These are phyloP conservation scores for Callopanchax toddi DNA, from an alignment of 2,113 vertebrate genomes.

Conservation along the genomic window DNA sequence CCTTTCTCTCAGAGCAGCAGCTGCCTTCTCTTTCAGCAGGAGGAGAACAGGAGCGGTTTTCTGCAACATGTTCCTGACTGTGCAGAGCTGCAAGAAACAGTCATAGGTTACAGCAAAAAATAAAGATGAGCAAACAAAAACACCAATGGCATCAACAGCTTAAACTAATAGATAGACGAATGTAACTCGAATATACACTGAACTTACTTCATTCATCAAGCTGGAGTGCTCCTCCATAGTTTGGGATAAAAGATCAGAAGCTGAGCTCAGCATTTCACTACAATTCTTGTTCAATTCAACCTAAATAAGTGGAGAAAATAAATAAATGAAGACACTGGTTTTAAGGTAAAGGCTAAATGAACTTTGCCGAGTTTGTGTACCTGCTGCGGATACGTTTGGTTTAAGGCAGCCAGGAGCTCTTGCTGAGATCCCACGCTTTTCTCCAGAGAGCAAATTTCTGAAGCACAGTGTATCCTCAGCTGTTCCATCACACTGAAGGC, in stretches of 20 bases:
- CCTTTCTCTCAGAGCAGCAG: conserved; percentile 67
- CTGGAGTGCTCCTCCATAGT: conserved; percentile 77
- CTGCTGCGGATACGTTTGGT: conserved; percentile 78
- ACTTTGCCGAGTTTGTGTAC: conserved; percentile 55
- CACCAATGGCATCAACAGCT: too few relatives aligned
- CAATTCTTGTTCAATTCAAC: conserved; percentile 66
- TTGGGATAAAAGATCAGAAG: conserved; percentile 56
- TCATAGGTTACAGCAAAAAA: too few relatives aligned
- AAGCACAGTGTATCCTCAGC: conserved; percentile 75
- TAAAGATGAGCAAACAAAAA: too few relatives aligned
- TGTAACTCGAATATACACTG: too few relatives aligned
- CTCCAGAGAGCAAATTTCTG: conserved; percentile 78
- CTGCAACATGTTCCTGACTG: conserved; percentile 71
- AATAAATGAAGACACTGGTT: background rate
- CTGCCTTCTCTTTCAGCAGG: conserved; percentile 76
- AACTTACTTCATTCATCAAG: conserved; percentile 77
- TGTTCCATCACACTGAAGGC: conserved; percentile 79
- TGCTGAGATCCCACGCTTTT: conserved; percentile 76
- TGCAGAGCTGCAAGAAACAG: conserved; percentile 67
- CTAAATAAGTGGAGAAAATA: conserved; percentile 40
- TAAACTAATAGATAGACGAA: too few relatives aligned
- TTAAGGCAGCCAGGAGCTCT: conserved; percentile 78
- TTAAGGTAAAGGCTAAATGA: background rate
- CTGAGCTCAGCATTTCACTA: conserved; percentile 49
- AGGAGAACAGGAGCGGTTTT: conserved; percentile 68